Conservation (phyloP, 2,113 vertebrate species). For the Bostrychus sinensis region DNA sequence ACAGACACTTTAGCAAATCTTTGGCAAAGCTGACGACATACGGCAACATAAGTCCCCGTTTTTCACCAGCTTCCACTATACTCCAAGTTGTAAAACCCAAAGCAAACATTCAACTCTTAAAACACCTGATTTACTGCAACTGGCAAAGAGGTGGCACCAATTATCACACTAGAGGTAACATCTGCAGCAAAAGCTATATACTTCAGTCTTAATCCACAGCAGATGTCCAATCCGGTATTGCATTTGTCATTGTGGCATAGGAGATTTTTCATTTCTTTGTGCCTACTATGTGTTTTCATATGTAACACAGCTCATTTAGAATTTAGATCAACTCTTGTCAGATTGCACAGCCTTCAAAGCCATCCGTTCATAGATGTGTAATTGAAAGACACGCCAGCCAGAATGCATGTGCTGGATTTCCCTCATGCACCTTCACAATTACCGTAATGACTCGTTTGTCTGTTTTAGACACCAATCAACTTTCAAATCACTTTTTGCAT, state of each 20-base stretch:
- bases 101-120: slow-evolving; percentile 42
- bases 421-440: slow-evolving; percentile 35
- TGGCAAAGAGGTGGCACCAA: slow-evolving; percentile 38
- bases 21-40: slow-evolving; percentile 17
- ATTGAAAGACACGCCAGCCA: slow-evolving; percentile 39
- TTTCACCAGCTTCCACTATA: slow-evolving; percentile 15
- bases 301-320: slow-evolving; percentile 80
- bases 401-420: slow-evolving; percentile 27
- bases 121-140: slow-evolving; percentile 57
- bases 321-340: slow-evolving; percentile 76
- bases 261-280: slow-evolving; percentile 84
- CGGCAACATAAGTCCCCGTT: slow-evolving; percentile 11
- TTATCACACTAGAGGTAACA: slow-evolving; percentile 74
- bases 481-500: slow-evolving; percentile 32
- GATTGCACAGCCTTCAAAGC: slow-evolving; percentile 10
- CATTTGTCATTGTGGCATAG: slow-evolving; percentile 89
- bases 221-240: slow-evolving; percentile 87
- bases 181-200: slow-evolving; percentile 73
- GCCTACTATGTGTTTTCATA: slow-evolving; percentile 85
- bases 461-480: slow-evolving; percentile 46
- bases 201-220: slow-evolving; percentile 77
- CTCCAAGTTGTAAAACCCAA: slow-evolving; percentile 11
- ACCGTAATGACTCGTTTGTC: slow-evolving; percentile 47
- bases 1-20: slow-evolving; percentile 13
- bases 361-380: slow-evolving; percentile 16